A percentile compares a stretch with the other conserved stretches of the same genome.
These are phyloP conservation scores for Eustalomyia histrio DNA, from an alignment of 2,888 invertebrate species.

Conservation along the genomic window DNA sequence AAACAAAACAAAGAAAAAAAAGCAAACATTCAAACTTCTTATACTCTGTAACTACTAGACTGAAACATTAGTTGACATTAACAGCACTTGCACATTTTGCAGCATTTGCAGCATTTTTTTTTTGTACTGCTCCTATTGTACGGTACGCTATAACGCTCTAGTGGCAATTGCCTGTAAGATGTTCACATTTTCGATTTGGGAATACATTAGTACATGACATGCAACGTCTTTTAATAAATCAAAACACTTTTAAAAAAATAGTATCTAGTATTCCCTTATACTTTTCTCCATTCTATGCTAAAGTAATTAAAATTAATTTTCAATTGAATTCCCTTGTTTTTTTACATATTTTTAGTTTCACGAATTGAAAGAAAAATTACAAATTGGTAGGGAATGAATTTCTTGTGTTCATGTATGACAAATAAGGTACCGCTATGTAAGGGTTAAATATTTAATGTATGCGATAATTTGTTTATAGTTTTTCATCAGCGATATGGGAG, in stretches of 20 bases:
- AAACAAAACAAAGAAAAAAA: not conserved
- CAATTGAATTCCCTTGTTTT: constrained; percentile 55
- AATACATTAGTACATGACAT: constrained; percentile 50
- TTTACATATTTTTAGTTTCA: constrained; percentile 9
- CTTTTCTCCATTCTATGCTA: not conserved
- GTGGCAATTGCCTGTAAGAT: constrained; percentile 42
- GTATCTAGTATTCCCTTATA: not conserved
- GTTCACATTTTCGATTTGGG: constrained; percentile 27
- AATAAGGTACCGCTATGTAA: constrained; percentile 61
- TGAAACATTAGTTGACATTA: constrained; percentile 65
- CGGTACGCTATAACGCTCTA: constrained; percentile 42
- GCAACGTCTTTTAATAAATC: constrained; percentile 55
- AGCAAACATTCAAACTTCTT: not conserved
- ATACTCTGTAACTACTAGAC: constrained; percentile 57
- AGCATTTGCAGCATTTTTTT: not conserved
- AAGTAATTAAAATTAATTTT: constrained; percentile 64
- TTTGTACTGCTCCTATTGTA: constrained; percentile 2
- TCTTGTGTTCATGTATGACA: constrained; percentile 36
- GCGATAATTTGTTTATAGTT: constrained; percentile 66
- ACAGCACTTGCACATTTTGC: constrained; percentile 44
- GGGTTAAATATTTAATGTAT: constrained; percentile 65
- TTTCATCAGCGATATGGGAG: constrained; percentile 58
- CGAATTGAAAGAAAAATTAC: not conserved
- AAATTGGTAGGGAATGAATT: constrained; percentile 12
- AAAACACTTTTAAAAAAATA: constrained; percentile 58